Evolutionary conservation across 2,113 vertebrate species (phyloP).

Genomic region (Carollia perspicillata): DNA sequence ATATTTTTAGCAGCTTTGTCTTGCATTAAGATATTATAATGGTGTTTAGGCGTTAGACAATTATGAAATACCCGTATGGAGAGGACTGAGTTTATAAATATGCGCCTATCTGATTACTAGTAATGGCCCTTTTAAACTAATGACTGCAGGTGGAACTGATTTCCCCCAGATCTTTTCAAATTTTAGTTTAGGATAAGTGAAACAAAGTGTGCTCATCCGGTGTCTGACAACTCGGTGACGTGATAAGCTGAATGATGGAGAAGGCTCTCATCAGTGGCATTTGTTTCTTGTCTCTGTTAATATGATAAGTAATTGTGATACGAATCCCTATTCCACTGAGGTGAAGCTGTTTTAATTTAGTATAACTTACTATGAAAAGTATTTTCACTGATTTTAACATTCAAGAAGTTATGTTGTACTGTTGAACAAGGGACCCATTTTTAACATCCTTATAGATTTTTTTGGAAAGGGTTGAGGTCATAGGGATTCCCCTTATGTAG

Average conservation of each 20-base stretch:
- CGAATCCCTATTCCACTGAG: not conserved
- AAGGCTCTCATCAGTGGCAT: not conserved
- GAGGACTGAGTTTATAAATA: constrained; percentile 51
- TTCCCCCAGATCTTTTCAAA: constrained; percentile 35
- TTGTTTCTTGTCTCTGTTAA: constrained; percentile 3
- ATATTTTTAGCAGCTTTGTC: not conserved
- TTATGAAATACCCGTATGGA: not conserved
- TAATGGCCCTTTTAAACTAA: constrained; percentile 69
- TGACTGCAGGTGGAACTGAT: constrained; percentile 52
- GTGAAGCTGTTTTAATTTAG: not conserved
- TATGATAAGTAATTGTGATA: not conserved
- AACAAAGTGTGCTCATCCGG: not conserved
- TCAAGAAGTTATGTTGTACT: not conserved
- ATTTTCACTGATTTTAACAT: not conserved
- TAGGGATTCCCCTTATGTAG: not conserved
- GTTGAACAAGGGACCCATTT: not conserved
- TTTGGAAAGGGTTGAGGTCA: not conserved
- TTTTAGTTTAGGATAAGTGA: constrained; percentile 60
- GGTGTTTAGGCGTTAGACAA: not conserved
- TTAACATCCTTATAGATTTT: not conserved
- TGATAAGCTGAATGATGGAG: not conserved
- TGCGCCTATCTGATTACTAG: not conserved
- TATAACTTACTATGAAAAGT: not conserved
- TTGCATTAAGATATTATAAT: not conserved
- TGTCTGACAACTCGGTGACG: not conserved